phyloP scores from a whole-genome alignment of 1,140 invertebrate species.

The Drosophila asahinai region DNA sequence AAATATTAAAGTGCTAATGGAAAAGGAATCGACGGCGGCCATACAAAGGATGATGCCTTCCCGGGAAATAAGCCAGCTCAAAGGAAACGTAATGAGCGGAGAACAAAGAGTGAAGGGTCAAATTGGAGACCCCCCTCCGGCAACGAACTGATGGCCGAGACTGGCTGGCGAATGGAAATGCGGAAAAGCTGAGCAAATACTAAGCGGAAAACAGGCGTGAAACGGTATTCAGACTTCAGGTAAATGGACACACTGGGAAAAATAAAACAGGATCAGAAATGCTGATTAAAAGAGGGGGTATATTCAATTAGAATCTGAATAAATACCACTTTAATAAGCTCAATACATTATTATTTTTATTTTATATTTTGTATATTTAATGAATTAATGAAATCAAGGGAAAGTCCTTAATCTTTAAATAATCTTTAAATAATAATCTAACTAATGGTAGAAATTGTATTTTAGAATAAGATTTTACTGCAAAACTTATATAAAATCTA shows the following conservation, averaged over 20 bases:
- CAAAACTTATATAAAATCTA: too few relatives aligned
- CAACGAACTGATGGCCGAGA: conserved; percentile 31
- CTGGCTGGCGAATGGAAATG: not conserved
- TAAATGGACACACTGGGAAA: not conserved
- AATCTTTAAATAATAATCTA: too few relatives aligned
- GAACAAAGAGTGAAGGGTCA: conserved; percentile 7
- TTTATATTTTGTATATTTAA: too few relatives aligned
- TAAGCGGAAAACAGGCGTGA: not conserved
- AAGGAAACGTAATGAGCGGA: conserved; percentile 13
- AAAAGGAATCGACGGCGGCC: conserved; percentile 53
- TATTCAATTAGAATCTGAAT: too few relatives aligned
- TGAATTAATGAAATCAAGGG: too few relatives aligned
- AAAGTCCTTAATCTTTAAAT: too few relatives aligned
- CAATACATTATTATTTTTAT: too few relatives aligned
- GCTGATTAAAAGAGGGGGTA: too few relatives aligned
- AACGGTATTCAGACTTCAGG: not conserved
- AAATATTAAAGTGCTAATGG: conserved; percentile 81
- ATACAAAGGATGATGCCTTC: conserved; percentile 21
- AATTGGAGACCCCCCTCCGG: conserved; percentile 2
- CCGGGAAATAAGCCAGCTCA: conserved; percentile 19
- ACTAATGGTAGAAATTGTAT: too few relatives aligned
- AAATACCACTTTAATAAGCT: too few relatives aligned
- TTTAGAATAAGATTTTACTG: too few relatives aligned
- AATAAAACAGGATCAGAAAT: not conserved
- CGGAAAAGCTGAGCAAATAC: conserved; percentile 10